Base-by-base conservation (phyloP, 2,113 vertebrate species). In the Formicarius rufipectus region DNA sequence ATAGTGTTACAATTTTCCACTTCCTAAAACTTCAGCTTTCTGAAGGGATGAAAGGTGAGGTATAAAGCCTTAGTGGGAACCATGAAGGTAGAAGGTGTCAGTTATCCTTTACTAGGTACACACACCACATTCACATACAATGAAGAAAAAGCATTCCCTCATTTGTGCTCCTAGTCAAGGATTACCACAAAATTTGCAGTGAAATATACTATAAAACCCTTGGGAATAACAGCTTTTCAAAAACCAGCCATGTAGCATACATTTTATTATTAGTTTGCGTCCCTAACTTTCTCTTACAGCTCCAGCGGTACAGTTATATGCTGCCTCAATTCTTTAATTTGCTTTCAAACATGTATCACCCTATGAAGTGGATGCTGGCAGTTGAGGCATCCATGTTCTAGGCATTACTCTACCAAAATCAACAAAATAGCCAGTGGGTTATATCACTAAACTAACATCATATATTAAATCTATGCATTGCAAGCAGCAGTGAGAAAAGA, bases 391-490 rank as follows among this genome's bases (percentile, higher is more conserved):
- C 90, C 82, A 94, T 96, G 96, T 97, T 83, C 68, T 69, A 96
- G 90, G 84, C 87, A 76, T 91, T 94, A 80, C 78, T 86, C 84
- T 94, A 97, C 92, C 90, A 97, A 97, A 93, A 96, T 96, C 92
- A 98, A 95, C 92, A 96, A 73, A 89, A 95, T 89, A 93, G 59
- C 84, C 92, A 84, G 73, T 89, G 79, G 86, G 64, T 96, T 96
- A 80, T 90, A 93, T 94, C 90, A 94, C 68, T 95, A 96, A 97
- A 82, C 66, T 67, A 97, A 96, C 75, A 87, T 33, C 60, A 83
- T 94, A 49, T 85, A 96, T 91, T 91, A 96, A 97, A 93, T 76
- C 22, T 89, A 85, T 89, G 67, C 59, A 88, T 49, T 52, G 31
- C n/a, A 93, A 93, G 50, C 47, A 85, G 84, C 39, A 91, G 49